Evolutionary conservation across 2,888 invertebrate species (phyloP), one percentile per base, ranked within the genome.

Genomic region (Drosophila silvestris): DNA sequence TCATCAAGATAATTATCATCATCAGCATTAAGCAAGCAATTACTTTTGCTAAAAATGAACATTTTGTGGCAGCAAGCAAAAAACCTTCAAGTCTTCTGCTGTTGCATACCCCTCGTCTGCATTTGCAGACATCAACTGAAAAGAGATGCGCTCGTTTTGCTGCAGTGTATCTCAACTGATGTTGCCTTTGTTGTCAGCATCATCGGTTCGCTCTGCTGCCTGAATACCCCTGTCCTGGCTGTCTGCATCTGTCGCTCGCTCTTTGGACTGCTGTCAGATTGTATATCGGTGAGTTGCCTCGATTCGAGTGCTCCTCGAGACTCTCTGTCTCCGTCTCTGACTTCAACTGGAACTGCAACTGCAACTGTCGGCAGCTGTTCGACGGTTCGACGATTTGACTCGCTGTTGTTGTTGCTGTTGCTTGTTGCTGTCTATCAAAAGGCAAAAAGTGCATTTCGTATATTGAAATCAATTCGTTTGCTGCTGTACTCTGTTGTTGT

Each of bases 391-490:
- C 10, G 44, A 26, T 57, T 57, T 50, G 47, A 26, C 59, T 59
- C 33, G 44, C 33, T 58, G 39, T 57, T 39, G 56, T 26, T 26
- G 32, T 53, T 52, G 74, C 87, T 89, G 85, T 86, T 22, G 22
- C 22, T 26, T 26, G 32, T 53, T 52, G 74, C 87, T 89, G 85
- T 86, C 85, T 77, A 77, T 89, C 89, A 85, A 81, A 83, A 76
- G 76, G 83, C 82, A 78, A 74, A 77, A 77, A 85, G 70, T 72
- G 79, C 69, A 82, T 79, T 87, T 73, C 71, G 81, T 47, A 82
- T 87, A 88, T 88, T 87, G 78, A 74, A 89, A 84, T 85, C 90
- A 85, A 86, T 89, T 89, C 85, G 77, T 71, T 70, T 41, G n/a
- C 9, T 16, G 39, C 22, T 57, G 37, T 26, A 26, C 26, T 26